phyloP scores from a whole-genome alignment of 2,797 vertebrate species.

The Hoplostethus mediterraneus region DNA sequence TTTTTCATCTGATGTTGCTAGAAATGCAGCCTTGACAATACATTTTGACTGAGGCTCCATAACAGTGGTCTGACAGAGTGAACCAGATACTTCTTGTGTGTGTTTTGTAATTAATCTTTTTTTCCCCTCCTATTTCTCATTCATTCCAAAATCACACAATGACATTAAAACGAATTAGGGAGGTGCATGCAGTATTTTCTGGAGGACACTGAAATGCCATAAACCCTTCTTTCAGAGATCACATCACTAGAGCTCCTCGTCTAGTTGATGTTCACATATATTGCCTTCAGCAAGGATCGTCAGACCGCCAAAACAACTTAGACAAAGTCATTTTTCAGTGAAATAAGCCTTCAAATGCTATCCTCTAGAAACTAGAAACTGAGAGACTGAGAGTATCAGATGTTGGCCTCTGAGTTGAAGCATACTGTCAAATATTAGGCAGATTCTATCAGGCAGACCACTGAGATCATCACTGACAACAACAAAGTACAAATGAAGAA shows the following conservation, averaged over 20 bases:
- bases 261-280: conserved; percentile 36
- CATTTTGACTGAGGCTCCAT: neutral
- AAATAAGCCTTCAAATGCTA: neutral
- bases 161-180: conserved; percentile 15
- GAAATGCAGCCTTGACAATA: conserved; percentile 8
- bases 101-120: conserved; percentile 6
- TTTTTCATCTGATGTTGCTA: conserved; percentile 17
- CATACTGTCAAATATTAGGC: conserved; percentile 8
- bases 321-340: neutral
- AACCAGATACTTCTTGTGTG: neutral
- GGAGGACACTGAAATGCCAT: conserved; percentile 12
- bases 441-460: neutral
- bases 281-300: conserved; percentile 30
- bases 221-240: conserved; percentile 26
- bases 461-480: neutral
- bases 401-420: neutral
- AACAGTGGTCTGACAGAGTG: neutral
- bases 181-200: conserved; percentile 35
- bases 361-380: neutral
- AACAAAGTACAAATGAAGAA: neutral
- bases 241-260: conserved; percentile 2
- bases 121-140: neutral
- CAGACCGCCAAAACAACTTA: too few relatives aligned
- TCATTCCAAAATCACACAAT: neutral
- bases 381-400: conserved; percentile 5